These are phyloP conservation scores for Hirtodrosophila trivittata DNA, from an alignment of 2,888 invertebrate genomes.

Conservation along the genomic window DNA sequence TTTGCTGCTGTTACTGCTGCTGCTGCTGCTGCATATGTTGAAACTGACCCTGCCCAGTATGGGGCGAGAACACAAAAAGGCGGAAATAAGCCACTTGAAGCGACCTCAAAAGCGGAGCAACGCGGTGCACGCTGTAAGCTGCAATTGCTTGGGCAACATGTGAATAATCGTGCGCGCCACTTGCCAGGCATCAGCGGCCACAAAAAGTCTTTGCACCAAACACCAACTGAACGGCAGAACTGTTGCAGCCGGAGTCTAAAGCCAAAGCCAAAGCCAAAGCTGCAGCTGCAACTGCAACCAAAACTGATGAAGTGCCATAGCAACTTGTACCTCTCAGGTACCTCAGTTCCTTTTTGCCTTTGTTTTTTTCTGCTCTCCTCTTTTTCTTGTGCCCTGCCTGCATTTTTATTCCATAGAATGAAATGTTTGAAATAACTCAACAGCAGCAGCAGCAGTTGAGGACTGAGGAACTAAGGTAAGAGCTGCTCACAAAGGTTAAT, in stretches of 20 bases:
- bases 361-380: constrained; percentile 12
- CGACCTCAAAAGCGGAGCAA: constrained; percentile 61
- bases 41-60: constrained; percentile 46
- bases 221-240: constrained; percentile 13
- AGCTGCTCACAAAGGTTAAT: constrained; percentile 62
- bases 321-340: background rate
- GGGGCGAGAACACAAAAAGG: constrained; percentile 54
- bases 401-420: constrained; percentile 54
- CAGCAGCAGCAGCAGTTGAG: constrained; percentile 26
- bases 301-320: background rate
- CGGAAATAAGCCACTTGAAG: constrained; percentile 75
- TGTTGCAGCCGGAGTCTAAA: constrained; percentile 2
- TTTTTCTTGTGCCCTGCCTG: constrained; percentile 25
- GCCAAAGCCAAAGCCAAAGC: constrained; percentile 27
- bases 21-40: constrained; percentile 40
- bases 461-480: background rate
- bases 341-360: constrained; percentile 10
- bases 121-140: constrained; percentile 2
- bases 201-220: constrained; percentile 23
- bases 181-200: constrained; percentile 48
- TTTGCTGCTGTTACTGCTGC: constrained; percentile 33
- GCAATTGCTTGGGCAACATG: background rate
- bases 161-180: constrained; percentile 72
- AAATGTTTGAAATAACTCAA: constrained; percentile 73
- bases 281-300: constrained; percentile 3